Evolutionary conservation across 2,888 invertebrate genomes (phyloP), one percentile per base, ranked within the genome.

Genomic region (Trissolcus japonicus): DNA sequence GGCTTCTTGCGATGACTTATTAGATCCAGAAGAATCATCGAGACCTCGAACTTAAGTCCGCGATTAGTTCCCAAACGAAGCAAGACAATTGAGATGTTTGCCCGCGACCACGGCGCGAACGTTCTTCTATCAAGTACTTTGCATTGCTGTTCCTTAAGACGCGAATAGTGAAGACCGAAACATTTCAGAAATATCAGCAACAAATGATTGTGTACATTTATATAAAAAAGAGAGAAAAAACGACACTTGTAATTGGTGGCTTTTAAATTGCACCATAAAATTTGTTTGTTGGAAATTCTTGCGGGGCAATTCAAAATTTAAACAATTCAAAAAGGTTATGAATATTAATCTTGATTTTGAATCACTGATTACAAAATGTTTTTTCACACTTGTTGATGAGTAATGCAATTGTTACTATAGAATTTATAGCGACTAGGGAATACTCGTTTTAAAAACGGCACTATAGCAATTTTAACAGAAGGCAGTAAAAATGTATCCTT

Each of bases 21-120:
- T 89, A 67, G 86, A 88, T 71, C 87, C 87, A n/a, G 88, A 89
- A 57, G 88, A 88, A 69, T 87, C 88, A 17, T 86, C 88, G 25
- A 84, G 84, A 81, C 82, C 84, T 25, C 84, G 85, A 71, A 83
- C 82, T 81, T 87, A 86, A 77, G 53, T 65, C 21, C 53, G 13
- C 19, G 62, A 72, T 55, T 55, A 72, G 62, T 61, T 19, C 41
- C 6, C 9, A 56, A 19, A 11, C 2, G 48, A 65, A 21, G 6
- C 51, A 14, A 59, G 48, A 21, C 21, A 46, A 73, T 59, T 19
- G 51, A 56, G 62, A 57, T 67, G 62, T 57, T 9, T 43, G 56
- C 62, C 46, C 56, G 53, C 4, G n/a, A 25, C 25, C 25, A 25
- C 4, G 25, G 25, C 63, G 63, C 48, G 43, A 48, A 51, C 35